Base-by-base conservation (phyloP, 1,140 invertebrate genomes). In the Bombus consobrinus region DNA sequence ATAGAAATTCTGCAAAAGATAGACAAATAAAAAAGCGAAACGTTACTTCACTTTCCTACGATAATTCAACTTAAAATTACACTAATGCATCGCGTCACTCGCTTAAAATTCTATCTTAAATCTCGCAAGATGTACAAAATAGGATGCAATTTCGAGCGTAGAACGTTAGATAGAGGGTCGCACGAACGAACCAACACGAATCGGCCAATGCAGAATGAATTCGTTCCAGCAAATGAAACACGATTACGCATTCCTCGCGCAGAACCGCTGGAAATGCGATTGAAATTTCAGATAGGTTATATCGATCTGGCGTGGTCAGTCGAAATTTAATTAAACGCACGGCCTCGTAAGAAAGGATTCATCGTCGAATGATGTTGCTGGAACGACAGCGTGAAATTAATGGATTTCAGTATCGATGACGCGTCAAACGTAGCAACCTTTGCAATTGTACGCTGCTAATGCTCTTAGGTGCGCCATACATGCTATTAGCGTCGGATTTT, bases 261-360 rank as follows among this genome's bases (percentile, higher is more conserved):
- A 39, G 39, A 41, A 72, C 39, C 69, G 37, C 28, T 41, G 69
- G 25, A 72, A 72, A 72, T 72, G 69, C 37, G 69, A 72, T 72
- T 72, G 69, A 72, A 72, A 72, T 72, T 72, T 72, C 69, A 72
- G 37, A 72, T 72, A 41, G 37, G 25, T 72, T 41, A 12, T 73
- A 76, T 76, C 57, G 75, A 77, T 77, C 28, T 18, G 37, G 5
- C 34, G 32, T 76, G 25, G 34, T 25, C 25, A 25, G 53, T 62
- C 75, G 28, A 64, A 59, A 64, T 77, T 77, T 77, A 77, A 77
- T 77, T 77, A 64, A 64, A 77, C 37, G 37, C 57, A 37, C 32
- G 34, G 37, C 22, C 28, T 62, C 37, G 28, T 62, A 77, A 77
- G 57, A 77, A 77, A 41, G 25, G 75, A 39, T 77, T 28, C 53